Conservation (phyloP, 2,888 invertebrate genomes). For the Brenthis ino region DNA sequence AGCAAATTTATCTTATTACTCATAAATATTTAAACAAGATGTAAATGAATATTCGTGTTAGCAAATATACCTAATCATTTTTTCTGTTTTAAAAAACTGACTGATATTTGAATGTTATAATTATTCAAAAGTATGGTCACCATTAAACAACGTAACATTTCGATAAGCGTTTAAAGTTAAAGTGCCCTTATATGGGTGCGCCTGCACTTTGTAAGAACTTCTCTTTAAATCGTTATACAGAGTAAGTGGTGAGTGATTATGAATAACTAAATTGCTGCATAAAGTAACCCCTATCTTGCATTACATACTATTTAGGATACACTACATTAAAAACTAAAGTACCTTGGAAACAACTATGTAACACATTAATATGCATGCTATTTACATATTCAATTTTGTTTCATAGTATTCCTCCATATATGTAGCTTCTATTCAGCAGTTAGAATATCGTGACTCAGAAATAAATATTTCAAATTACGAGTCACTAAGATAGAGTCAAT, state of each 20-base stretch:
- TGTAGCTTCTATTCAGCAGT: no score
- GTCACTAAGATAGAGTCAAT: no score
- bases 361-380: no score
- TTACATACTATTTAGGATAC: constrained; percentile 12
- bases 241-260: constrained; percentile 7
- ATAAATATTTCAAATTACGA: no score
- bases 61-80: not conserved
- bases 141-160: constrained; percentile 5
- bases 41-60: no score
- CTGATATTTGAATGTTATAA: not conserved
- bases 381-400: no score
- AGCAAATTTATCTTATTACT: no score
- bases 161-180: not conserved
- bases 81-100: not conserved
- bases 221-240: constrained; percentile 10
- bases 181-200: constrained; percentile 5
- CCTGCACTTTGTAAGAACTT: constrained; percentile 5
- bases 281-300: constrained; percentile 12
- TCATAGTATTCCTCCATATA: no score
- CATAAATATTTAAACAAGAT: no score
- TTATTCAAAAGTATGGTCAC: not conserved
- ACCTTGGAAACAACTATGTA: no score
- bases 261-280: not conserved
- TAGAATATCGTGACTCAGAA: no score
- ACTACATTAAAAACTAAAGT: not conserved